Evolutionary conservation across 2,113 vertebrate genomes (phyloP).

Genomic region (Alectura lathami): DNA sequence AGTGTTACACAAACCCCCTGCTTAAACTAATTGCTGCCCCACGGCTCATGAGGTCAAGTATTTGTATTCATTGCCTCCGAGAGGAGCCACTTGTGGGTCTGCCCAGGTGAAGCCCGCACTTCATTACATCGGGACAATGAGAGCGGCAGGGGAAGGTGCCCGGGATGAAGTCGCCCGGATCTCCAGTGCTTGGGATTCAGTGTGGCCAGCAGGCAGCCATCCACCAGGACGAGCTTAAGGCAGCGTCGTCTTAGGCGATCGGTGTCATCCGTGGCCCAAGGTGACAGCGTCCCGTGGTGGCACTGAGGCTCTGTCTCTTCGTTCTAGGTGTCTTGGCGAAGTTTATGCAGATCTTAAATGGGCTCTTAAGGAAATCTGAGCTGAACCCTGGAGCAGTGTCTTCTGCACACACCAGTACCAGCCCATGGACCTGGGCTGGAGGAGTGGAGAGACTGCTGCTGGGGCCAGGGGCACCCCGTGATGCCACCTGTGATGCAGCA

Average conservation of each 20-base stretch:
- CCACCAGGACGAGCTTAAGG: rapidly evolving
- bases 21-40: conserved; percentile 84
- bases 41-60: conserved; percentile 80
- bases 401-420: too few relatives aligned
- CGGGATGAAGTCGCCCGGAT: neutral
- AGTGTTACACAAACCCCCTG: conserved; percentile 77
- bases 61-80: conserved; percentile 76
- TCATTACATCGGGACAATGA: conserved; percentile 71
- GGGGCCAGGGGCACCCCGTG: rapidly evolving
- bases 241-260: neutral
- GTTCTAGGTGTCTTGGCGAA: neutral
- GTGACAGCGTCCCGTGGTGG: neutral
- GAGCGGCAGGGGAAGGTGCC: neutral
- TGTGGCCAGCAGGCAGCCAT: rapidly evolving
- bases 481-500: neutral
- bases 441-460: neutral
- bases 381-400: neutral
- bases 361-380: neutral
- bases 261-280: neutral
- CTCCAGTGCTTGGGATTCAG: neutral
- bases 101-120: conserved; percentile 73
- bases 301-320: neutral
- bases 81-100: conserved; percentile 73
- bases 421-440: rapidly evolving
- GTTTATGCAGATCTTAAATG: neutral